Conservation (phyloP, 2,888 invertebrate species). For the Drosophila koepferae region DNA sequence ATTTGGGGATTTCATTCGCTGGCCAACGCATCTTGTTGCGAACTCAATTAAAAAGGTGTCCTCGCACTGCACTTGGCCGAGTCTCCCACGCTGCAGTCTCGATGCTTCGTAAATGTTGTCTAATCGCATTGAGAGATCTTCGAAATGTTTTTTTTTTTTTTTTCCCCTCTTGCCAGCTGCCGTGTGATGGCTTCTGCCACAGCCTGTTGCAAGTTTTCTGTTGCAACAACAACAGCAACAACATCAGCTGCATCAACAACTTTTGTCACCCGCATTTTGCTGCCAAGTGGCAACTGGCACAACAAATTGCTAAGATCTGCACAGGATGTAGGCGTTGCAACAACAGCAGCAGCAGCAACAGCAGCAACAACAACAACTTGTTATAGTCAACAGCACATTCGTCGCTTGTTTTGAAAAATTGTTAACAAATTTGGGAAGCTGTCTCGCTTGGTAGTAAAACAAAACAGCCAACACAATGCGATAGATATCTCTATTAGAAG, state of each 20-base stretch:
- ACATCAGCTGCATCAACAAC: slow-evolving; percentile 16
- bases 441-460: slow-evolving; percentile 22
- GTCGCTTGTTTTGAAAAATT: slow-evolving; percentile 42
- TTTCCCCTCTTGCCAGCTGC: slow-evolving; percentile 24
- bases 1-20: slow-evolving; percentile 41
- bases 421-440: slow-evolving; percentile 43
- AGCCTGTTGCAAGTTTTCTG: slow-evolving; percentile 19
- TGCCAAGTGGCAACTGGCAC: slow-evolving; percentile 30
- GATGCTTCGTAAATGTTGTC: slow-evolving; percentile 32
- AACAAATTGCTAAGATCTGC: slow-evolving; percentile 52
- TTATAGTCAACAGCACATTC: slow-evolving; percentile 17
- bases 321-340: slow-evolving; percentile 42
- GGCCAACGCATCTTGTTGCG: slow-evolving; percentile 26
- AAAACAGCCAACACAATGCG: slow-evolving; percentile 17
- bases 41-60: slow-evolving; percentile 68
- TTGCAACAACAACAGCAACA: slow-evolving; percentile 12
- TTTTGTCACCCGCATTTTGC: slow-evolving; percentile 61
- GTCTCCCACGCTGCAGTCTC: slow-evolving; percentile 26
- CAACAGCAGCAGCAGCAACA: slow-evolving; percentile 5
- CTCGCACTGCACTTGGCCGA: slow-evolving; percentile 8
- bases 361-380: slow-evolving; percentile 15
- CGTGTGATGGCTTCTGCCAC: slow-evolving; percentile 37
- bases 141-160: slow-evolving; percentile 16
- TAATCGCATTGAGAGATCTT: slow-evolving; percentile 53
- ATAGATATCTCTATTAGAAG: slow-evolving; percentile 36